Percentiles rank a stretch among this genome's conserved stretches.
Evolutionary conservation across 92 coral and sea anemone species (phyloP).

Genomic region (Epizoanthus stellaris): DNA sequence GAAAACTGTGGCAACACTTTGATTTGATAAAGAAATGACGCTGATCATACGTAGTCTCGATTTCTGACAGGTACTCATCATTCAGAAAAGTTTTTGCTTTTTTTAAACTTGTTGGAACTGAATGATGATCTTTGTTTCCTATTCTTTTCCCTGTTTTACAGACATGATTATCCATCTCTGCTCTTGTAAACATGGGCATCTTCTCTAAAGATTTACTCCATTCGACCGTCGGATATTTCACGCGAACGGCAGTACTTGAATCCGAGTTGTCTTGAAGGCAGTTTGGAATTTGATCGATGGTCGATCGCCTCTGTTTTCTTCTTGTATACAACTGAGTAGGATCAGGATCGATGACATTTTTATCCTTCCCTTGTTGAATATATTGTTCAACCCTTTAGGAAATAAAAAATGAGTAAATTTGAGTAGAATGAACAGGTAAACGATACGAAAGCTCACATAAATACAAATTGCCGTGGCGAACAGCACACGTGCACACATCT

Average conservation of each 20-base stretch:
- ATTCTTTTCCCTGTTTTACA: neutral
- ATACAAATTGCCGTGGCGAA: neutral
- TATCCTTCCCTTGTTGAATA: neutral
- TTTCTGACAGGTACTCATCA: slow-evolving; percentile 57
- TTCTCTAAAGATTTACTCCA: slow-evolving; percentile 32
- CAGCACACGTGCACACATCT: too few species aligned
- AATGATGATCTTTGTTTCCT: neutral
- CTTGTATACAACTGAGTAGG: neutral
- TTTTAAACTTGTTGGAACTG: slow-evolving; percentile 43
- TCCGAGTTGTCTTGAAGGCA: neutral
- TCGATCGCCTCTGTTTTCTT: neutral
- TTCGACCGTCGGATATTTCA: neutral
- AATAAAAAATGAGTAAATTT: neutral
- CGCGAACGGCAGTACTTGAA: neutral
- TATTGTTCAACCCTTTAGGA: neutral
- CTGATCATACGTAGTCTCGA: slow-evolving; percentile 33
- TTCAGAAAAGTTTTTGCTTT: slow-evolving; percentile 60
- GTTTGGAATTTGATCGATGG: neutral
- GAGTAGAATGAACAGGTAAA: neutral
- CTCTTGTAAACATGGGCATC: slow-evolving; percentile 45
- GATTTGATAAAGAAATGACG: slow-evolving; percentile 47
- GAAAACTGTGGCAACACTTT: slow-evolving; percentile 60
- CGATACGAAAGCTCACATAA: neutral
- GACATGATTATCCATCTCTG: slow-evolving; percentile 49
- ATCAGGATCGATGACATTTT: slow-evolving; percentile 2